Evolutionary conservation across 2,797 vertebrate species (phyloP).

Genomic region (Neomorphus geoffroyi): DNA sequence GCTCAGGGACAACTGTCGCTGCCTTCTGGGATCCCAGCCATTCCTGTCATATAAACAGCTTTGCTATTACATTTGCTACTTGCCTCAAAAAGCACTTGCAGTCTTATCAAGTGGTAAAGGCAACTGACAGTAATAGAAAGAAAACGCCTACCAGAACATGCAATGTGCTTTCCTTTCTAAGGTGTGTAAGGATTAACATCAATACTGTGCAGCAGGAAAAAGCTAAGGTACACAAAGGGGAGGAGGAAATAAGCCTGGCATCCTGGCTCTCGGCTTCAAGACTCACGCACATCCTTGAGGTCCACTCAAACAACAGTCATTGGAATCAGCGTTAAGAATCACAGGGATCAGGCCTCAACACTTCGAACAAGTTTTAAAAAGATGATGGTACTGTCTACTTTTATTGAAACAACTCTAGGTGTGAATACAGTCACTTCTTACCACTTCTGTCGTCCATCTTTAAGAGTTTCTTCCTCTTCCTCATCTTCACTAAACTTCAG

Average conservation of each 20-base stretch:
- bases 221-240: not conserved
- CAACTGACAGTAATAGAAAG: not conserved
- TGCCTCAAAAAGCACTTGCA: not conserved
- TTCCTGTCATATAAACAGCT: slow-evolving; percentile 67
- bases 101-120: not conserved
- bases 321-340: not conserved
- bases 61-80: not conserved
- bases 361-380: not conserved
- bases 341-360: not conserved
- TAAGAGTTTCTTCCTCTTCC: slow-evolving; percentile 88
- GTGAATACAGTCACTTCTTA: slow-evolving; percentile 51
- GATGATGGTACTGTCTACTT: not conserved
- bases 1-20: slow-evolving; percentile 85
- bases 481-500: slow-evolving; percentile 98
- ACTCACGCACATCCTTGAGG: not conserved
- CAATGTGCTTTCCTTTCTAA: not conserved
- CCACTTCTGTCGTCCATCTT: slow-evolving; percentile 89
- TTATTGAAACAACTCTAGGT: not conserved
- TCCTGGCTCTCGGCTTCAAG: not conserved
- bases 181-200: not conserved
- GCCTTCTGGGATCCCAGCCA: slow-evolving; percentile 88
- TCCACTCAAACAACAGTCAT: not conserved
- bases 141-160: not conserved
- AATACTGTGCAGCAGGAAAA: not conserved
- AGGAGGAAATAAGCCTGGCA: not conserved